Evolutionary conservation across 2,888 invertebrate genomes (phyloP).

Genomic region (Cremastinae sp.): DNA sequence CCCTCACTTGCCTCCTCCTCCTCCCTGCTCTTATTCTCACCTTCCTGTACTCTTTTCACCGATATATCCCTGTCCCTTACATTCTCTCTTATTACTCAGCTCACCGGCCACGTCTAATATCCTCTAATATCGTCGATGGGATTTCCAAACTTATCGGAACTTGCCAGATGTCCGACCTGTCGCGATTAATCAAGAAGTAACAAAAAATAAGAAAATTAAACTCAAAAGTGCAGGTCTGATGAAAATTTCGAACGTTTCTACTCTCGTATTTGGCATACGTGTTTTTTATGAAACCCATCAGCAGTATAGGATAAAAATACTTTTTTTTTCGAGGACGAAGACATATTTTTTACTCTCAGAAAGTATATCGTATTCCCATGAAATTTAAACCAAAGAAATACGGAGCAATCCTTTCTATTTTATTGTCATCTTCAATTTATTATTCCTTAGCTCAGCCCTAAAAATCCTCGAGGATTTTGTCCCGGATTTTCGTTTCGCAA

Average conservation of each 20-base stretch:
- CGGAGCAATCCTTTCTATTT: neutral
- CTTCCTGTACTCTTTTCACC: neutral
- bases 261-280: too few species aligned
- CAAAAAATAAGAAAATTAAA: neutral
- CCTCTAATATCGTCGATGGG: slow-evolving; percentile 41
- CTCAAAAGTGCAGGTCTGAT: neutral
- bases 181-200: neutral
- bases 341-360: too few species aligned
- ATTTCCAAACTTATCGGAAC: slow-evolving; percentile 39
- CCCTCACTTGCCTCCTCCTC: slow-evolving; percentile 24
- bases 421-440: slow-evolving; percentile 11
- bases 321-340: too few species aligned
- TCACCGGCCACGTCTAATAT: slow-evolving; percentile 33
- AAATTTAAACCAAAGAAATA: neutral
- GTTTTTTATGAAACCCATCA: too few species aligned
- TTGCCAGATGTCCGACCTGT: slow-evolving; percentile 14
- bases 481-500: neutral
- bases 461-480: slow-evolving; percentile 10
- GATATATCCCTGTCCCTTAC: neutral
- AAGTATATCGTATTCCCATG: too few species aligned
- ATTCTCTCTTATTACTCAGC: slow-evolving; percentile 33
- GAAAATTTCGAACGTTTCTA: neutral
- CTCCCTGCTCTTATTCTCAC: slow-evolving; percentile 3
- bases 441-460: neutral
- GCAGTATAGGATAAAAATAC: too few species aligned